Conservation (phyloP, 2,888 invertebrate species). For the Nomada ferruginata region DNA sequence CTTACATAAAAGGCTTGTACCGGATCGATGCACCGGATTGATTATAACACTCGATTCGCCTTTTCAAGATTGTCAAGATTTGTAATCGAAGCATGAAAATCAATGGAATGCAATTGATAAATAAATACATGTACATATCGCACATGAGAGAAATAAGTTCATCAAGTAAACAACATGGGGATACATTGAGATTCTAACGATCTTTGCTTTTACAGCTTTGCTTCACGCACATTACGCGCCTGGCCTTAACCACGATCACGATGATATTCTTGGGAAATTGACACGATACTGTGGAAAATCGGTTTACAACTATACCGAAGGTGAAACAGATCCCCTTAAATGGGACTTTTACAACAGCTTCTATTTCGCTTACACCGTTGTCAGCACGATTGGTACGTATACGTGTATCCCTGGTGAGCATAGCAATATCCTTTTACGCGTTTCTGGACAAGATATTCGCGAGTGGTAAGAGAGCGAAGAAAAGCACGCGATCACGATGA, state of each 20-base stretch:
- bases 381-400: slow-evolving; percentile 93
- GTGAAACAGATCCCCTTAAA: slow-evolving; percentile 87
- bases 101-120: no score
- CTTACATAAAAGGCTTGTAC: background rate
- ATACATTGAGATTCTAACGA: background rate
- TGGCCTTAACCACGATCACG: slow-evolving; percentile 85
- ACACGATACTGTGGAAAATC: slow-evolving; percentile 91
- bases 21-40: no score
- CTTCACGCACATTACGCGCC: slow-evolving; percentile 87
- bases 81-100: background rate
- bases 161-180: no score
- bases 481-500: no score
- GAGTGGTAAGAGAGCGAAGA: no score
- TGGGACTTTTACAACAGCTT: slow-evolving; percentile 97
- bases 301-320: slow-evolving; percentile 87
- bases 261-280: slow-evolving; percentile 87
- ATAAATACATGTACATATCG: no score
- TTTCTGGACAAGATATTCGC: background rate
- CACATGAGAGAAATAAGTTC: no score
- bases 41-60: no score
- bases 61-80: background rate
- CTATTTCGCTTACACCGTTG: slow-evolving; percentile 95
- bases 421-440: background rate
- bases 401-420: slow-evolving; percentile 74
- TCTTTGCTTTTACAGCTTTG: slow-evolving; percentile 86